Percentiles rank a stretch among this genome's conserved stretches.
Conservation (phyloP, 2,113 vertebrate species). For the Eubucco bourcierii region DNA sequence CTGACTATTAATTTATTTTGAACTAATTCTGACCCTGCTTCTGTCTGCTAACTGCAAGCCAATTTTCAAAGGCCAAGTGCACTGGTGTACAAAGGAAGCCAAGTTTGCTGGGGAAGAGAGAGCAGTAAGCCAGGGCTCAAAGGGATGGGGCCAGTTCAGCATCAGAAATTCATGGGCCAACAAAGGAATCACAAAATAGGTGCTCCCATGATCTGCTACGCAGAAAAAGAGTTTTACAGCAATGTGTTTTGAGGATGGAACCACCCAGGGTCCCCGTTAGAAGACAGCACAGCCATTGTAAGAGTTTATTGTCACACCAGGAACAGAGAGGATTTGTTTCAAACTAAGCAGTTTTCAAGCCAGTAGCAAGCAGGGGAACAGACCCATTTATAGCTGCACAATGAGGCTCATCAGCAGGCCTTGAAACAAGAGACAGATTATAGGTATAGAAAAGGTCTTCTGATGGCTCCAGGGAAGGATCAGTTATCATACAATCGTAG, state of each 20-base stretch:
- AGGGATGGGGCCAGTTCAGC: neutral
- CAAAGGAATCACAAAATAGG: neutral
- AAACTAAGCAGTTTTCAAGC: neutral
- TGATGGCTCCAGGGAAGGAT: neutral
- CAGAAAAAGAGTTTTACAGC: neutral
- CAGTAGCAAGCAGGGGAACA: neutral
- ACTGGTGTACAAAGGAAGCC: neutral
- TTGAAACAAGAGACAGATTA: neutral
- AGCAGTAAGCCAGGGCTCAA: neutral
- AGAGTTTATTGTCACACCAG: neutral
- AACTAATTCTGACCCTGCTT: slow-evolving; percentile 66
- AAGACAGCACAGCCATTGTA: neutral
- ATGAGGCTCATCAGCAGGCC: neutral
- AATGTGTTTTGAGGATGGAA: neutral
- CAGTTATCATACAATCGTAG: neutral
- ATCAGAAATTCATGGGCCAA: neutral
- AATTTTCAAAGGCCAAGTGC: slow-evolving; percentile 37
- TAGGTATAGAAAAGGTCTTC: neutral
- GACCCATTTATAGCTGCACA: neutral
- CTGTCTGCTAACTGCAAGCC: slow-evolving; percentile 49
- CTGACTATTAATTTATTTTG: slow-evolving; percentile 66
- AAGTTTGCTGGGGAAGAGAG: slow-evolving; percentile 4
- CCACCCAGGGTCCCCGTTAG: neutral
- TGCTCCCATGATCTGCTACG: neutral
- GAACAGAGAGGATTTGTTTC: slow-evolving; percentile 2